These are phyloP conservation scores for Hydropotes inermis DNA, from an alignment of 2,113 vertebrate genomes.

Conservation along the genomic window DNA sequence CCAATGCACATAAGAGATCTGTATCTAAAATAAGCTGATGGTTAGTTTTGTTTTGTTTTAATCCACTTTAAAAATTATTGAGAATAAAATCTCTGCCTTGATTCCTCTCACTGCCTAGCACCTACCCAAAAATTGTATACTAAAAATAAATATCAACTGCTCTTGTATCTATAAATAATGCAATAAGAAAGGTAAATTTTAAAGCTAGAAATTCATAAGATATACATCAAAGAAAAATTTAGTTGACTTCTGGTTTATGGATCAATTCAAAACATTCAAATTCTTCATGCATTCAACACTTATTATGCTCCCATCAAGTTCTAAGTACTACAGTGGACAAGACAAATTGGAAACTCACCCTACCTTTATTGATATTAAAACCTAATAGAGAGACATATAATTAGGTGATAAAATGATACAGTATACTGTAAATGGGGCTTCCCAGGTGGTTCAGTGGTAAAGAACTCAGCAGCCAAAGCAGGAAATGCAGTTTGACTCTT, in stretches of 20 bases:
- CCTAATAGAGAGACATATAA: not conserved
- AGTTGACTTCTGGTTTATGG: not conserved
- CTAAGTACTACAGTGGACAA: not conserved
- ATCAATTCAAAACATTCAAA: constrained; percentile 7
- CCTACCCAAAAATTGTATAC: not conserved
- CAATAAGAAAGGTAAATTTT: constrained; percentile 19
- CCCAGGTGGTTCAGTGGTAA: not conserved
- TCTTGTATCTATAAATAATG: constrained; percentile 23
- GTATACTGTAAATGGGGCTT: not conserved
- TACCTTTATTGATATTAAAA: constrained; percentile 4
- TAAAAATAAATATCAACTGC: constrained; percentile 27
- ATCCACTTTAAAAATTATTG: not conserved
- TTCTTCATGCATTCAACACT: not conserved
- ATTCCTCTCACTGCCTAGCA: not conserved
- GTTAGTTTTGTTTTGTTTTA: not conserved
- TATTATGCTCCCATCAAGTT: not conserved
- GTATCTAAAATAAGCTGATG: not conserved
- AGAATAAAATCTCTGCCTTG: constrained; percentile 10
- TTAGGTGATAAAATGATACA: not conserved
- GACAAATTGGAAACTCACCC: not conserved
- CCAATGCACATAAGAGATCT: not conserved
- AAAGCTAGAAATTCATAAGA: not conserved
- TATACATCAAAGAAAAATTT: not conserved
- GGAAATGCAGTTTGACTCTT: not conserved
- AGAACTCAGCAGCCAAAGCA: not conserved